These are phyloP conservation scores for Archaeoteleia sp. DNA, from an alignment of 2,888 invertebrate species.

Conservation along the genomic window DNA sequence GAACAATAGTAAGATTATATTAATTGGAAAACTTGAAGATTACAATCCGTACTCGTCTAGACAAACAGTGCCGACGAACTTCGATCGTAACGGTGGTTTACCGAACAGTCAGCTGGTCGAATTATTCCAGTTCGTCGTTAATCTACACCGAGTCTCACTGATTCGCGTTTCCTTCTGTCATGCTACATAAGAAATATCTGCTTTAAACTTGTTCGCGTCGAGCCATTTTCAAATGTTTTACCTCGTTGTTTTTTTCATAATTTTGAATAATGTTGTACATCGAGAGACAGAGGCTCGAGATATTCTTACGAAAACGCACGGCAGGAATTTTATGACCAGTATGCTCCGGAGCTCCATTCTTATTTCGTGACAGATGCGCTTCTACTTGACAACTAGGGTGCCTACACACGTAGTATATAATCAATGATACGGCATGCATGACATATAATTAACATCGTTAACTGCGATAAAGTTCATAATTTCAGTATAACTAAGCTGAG, in stretches of 20 bases:
- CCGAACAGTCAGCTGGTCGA: conserved; percentile 56
- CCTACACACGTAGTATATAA: conserved; percentile 16
- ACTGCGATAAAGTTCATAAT: conserved; percentile 59
- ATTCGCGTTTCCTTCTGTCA: conserved; percentile 16
- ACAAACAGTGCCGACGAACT: conserved; percentile 56
- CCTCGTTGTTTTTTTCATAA: conserved; percentile 21
- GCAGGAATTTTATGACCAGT: conserved; percentile 29
- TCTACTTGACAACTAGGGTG: conserved; percentile 32
- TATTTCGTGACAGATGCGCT: conserved; percentile 13
- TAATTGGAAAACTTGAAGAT: conserved; percentile 69
- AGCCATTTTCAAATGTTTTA: conserved; percentile 19
- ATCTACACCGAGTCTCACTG: conserved; percentile 35
- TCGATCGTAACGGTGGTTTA: conserved; percentile 56
- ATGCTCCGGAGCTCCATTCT: conserved; percentile 2
- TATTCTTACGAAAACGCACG: conserved; percentile 16
- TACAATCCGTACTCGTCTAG: conserved; percentile 62
- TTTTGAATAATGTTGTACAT: conserved; percentile 4
- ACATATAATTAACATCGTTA: conserved; percentile 55
- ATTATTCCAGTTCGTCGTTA: conserved; percentile 55
- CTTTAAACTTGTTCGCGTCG: conserved; percentile 5
- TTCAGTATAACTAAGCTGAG: conserved; percentile 53
- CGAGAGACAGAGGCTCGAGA: conserved; percentile 2
- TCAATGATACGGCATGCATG: conserved; percentile 14
- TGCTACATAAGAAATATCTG: neutral
- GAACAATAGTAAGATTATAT: conserved; percentile 59